These are phyloP conservation scores for Magallana ariakensis DNA, from an alignment of 1,140 invertebrate species.

Conservation along the genomic window DNA sequence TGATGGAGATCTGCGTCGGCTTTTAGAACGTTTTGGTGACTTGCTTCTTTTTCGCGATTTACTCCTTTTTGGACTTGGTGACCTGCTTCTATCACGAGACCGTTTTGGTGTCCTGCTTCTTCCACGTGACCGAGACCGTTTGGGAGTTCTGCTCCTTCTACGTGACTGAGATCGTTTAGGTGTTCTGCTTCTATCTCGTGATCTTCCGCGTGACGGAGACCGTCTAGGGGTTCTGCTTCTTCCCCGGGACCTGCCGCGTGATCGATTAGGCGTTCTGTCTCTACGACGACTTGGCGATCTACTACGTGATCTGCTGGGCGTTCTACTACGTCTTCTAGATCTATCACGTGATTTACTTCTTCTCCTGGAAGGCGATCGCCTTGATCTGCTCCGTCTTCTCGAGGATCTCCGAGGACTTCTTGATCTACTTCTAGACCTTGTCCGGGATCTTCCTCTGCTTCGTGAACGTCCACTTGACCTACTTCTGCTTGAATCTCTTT, in stretches of 20 bases:
- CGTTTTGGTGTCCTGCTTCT: background rate
- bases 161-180: background rate
- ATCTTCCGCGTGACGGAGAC: background rate
- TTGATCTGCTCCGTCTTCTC: constrained; percentile 15
- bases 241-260: background rate
- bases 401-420: background rate
- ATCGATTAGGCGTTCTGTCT: background rate
- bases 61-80: background rate
- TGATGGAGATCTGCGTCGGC: background rate
- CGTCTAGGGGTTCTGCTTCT: background rate
- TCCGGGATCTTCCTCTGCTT: background rate
- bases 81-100: background rate
- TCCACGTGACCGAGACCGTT: background rate
- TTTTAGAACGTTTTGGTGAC: background rate
- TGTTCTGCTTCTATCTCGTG: constrained; percentile 26
- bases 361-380: background rate
- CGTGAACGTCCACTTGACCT: background rate
- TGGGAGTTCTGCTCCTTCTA: background rate
- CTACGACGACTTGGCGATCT: background rate
- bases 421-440: background rate
- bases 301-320: background rate
- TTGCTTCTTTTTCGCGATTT: constrained; percentile 18
- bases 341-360: constrained; percentile 7
- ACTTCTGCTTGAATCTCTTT: background rate
- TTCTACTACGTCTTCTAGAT: constrained; percentile 2